Base-by-base conservation (phyloP, 1,140 invertebrate genomes). In the Drosophila sucinea region DNA sequence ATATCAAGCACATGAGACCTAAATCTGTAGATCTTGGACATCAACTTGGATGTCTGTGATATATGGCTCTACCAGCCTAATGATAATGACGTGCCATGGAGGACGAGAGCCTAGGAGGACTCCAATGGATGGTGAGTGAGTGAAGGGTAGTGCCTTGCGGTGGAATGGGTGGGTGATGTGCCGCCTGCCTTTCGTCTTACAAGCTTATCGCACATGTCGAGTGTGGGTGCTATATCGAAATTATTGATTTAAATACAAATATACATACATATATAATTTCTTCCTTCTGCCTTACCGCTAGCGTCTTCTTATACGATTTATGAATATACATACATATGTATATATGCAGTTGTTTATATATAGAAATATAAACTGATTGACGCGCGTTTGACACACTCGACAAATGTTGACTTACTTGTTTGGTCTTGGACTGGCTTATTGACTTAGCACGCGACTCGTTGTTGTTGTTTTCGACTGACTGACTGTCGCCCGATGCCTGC, bases 351-450 rank as follows among this genome's bases (percentile, higher is more conserved):
- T 30, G 29, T 29, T 55, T 57, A 1, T 25, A 32, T 58, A 7
- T 57, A 10, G 40, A 41, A n/a, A 32, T 58, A 38, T 58, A 30
- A 73, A 83, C 73, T 73, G 81, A 85, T 78, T 61, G 76, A 79
- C 81, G 75, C 82, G 74, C 84, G 80, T 77, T 82, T 85, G 81
- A 81, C 84, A 89, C 84, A 89, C 84, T 89, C 84, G 81, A 69
- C 85, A 89, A 89, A 89, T 89, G 84, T 89, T 89, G 74, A 84
- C 84, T 51, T 23, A 11, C 55, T 61, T 35, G 71, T 56, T 67
- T 51, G 73, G 44, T 69, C n/a, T 63, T 30, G 38, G 44, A 29
- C 60, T 51, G 57, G 66, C 54, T 64, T 77, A 56, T 82, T 85
- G 73, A 66, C 64, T 67, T 66, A 67, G 70, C 81, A 78, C 81